Conservation (phyloP, 2,888 invertebrate genomes). For the Cosmia pyralina region DNA sequence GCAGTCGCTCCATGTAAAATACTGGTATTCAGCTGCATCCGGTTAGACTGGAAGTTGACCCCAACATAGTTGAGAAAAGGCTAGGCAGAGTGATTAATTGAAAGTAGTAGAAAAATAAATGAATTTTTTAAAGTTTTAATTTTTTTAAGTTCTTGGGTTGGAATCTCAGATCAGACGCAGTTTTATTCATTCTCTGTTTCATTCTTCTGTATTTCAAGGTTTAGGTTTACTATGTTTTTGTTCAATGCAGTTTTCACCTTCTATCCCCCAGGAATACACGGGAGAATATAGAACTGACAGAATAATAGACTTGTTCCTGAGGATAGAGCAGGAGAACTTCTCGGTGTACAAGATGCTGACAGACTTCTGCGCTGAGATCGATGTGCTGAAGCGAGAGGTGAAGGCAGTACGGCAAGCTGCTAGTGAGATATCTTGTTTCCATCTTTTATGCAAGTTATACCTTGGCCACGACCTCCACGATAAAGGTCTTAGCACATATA, state of each 20-base stretch:
- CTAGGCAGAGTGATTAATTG: not conserved
- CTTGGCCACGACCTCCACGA: too few species aligned
- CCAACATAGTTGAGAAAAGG: too few species aligned
- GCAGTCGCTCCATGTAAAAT: too few species aligned
- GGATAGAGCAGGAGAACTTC: slow-evolving; percentile 94
- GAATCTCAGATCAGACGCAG: not conserved
- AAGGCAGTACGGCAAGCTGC: slow-evolving; percentile 67
- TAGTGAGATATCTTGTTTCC: slow-evolving; percentile 64
- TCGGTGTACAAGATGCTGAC: slow-evolving; percentile 93
- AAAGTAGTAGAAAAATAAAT: too few species aligned
- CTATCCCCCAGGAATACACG: slow-evolving; percentile 82
- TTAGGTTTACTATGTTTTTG: too few species aligned
- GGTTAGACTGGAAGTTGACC: too few species aligned
- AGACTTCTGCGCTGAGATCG: slow-evolving; percentile 86
- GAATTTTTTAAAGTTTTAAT: too few species aligned
- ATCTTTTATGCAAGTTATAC: too few species aligned
- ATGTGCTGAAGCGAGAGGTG: slow-evolving; percentile 71
- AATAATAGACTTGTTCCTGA: slow-evolving; percentile 91
- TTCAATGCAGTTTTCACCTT: not conserved
- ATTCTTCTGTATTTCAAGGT: too few species aligned
- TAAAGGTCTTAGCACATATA: too few species aligned
- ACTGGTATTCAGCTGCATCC: too few species aligned
- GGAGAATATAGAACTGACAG: slow-evolving; percentile 85
- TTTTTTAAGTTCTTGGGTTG: not conserved
- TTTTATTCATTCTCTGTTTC: not conserved